Evolutionary conservation across 2,113 vertebrate species (phyloP), one percentile per base, ranked within the genome.

Genomic region (Misgurnus anguillicaudatus): DNA sequence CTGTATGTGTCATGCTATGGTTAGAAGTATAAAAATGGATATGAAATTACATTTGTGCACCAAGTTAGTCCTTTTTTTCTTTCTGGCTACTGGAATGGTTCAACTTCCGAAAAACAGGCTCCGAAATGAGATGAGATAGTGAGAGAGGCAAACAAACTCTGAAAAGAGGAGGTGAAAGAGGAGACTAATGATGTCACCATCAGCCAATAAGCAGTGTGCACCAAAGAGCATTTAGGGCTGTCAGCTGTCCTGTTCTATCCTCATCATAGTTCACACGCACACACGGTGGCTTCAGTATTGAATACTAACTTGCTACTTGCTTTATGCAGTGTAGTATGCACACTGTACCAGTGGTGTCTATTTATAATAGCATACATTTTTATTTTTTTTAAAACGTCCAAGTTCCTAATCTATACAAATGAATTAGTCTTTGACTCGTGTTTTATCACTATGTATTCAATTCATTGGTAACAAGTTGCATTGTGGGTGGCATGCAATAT

Each of bases 181-280:
- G 78, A 87, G 88, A 88, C 68, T 88, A 86, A 86, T 95, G 92
- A 94, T 92, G 90, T 95, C 93, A 94, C 85, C 79, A 66, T 69
- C 77, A 89, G 85, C 93, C 93, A 91, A 87, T 93, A 77, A 55
- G 38, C 86, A 86, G 85, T 77, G 82, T 77, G 78, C 85, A 73
- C 85, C 76, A 66, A 67, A 84, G 88, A 89, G 83, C 78, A 82
- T 89, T 86, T 85, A 83, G 82, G 81, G 80, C 79, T 71, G 80
- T 91, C 89, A 91, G 91, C 90, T 91, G 89, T 91, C 89, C 85
- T 84, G 75, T 86, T 89, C 83, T 82, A 82, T 92, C 90, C 83
- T 84, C 84, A 83, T 84, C 75, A 75, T 77, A 79, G 14, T 13
- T 16, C 75, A 73, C 55, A 16, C 53, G 21, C 81, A 68, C 24